Conservation (phyloP, 2,797 vertebrate species). For the Chelon labrosus region DNA sequence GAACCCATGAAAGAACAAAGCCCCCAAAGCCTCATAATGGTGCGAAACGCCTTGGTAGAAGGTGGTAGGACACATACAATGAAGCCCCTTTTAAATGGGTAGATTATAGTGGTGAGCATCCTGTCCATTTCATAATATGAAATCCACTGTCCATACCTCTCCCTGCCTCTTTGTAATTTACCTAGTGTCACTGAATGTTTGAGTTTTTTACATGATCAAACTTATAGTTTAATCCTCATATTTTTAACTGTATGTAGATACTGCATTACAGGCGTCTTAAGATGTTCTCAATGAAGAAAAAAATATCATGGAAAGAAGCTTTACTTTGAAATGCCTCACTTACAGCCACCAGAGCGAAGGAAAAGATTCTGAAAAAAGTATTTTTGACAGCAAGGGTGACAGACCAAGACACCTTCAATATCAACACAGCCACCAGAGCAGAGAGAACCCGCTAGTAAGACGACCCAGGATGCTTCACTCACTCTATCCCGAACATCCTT, state of each 20-base stretch:
- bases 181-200: not conserved
- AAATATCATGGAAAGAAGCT: not conserved
- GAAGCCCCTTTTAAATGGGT: too few species aligned
- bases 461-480: constrained; percentile 79
- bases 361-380: constrained; percentile 5
- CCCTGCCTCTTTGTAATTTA: not conserved
- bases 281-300: not conserved
- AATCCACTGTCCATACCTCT: not conserved
- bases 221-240: not conserved
- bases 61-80: too few species aligned
- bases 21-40: constrained; percentile 14
- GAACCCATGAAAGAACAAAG: constrained; percentile 25
- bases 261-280: not conserved
- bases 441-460: constrained; percentile 48
- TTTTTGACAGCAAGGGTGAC: constrained; percentile 14
- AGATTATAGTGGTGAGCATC: constrained; percentile 41
- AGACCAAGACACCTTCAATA: constrained; percentile 37
- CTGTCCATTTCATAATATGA: constrained; percentile 11
- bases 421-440: constrained; percentile 54
- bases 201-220: not conserved
- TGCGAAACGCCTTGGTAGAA: not conserved
- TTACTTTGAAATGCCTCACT: constrained; percentile 9
- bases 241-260: not conserved
- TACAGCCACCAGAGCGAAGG: not conserved
- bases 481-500: constrained; percentile 83